A percentile compares a stretch with the other conserved stretches of the same genome.
Conservation (phyloP, 2,113 vertebrate genomes). For the Thymallus thymallus region DNA sequence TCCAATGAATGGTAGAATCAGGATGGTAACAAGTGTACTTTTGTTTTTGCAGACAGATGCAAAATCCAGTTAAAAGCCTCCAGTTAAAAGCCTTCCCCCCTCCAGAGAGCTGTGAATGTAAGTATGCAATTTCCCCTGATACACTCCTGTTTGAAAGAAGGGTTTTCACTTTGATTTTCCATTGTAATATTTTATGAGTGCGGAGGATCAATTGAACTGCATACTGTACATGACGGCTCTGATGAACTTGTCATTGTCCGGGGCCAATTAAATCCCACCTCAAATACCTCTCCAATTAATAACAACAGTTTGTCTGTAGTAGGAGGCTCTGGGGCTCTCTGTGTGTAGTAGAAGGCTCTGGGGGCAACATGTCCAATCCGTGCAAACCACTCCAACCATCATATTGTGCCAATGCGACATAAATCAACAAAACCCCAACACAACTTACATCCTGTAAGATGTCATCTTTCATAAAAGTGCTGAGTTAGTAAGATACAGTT, state of each 20-base stretch:
- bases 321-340: background rate
- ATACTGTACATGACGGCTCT: slow-evolving; percentile 25
- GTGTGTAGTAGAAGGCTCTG: background rate
- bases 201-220: background rate
- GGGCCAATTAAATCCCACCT: slow-evolving; percentile 45
- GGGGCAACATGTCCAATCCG: background rate
- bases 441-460: background rate
- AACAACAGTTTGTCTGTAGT: background rate
- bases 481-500: slow-evolving; percentile 6
- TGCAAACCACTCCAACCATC: background rate
- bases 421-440: background rate
- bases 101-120: background rate
- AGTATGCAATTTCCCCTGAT: background rate
- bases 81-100: too few relatives aligned
- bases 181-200: background rate
- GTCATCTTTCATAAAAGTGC: slow-evolving; percentile 2
- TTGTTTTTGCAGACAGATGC: background rate
- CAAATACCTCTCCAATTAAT: slow-evolving; percentile 26
- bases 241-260: slow-evolving; percentile 36
- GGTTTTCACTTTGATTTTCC: background rate
- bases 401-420: background rate
- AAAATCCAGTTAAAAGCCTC: background rate
- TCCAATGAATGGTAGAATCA: too few relatives aligned
- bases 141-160: background rate
- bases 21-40: too few relatives aligned